Evolutionary conservation across 2,113 vertebrate species (phyloP).

Genomic region (Montifringilla adamsi): DNA sequence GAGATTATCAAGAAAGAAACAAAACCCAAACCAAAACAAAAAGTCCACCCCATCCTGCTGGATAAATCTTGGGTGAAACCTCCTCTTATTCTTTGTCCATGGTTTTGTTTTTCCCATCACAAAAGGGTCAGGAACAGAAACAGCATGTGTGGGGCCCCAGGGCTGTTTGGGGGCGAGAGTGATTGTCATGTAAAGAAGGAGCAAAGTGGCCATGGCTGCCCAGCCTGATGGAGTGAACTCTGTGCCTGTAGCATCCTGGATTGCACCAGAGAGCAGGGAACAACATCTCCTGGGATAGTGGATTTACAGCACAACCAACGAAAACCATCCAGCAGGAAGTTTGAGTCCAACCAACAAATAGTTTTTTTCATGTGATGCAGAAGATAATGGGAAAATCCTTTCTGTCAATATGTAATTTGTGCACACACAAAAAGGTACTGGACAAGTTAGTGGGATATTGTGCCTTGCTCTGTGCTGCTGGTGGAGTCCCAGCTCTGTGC

Average conservation of each 20-base stretch:
- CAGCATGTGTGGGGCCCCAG: accelerated
- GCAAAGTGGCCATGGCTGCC: background rate
- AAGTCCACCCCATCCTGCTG: background rate
- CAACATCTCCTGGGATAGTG: accelerated
- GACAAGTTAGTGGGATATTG: background rate
- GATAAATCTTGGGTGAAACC: background rate
- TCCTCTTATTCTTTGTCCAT: background rate
- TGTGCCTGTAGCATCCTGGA: accelerated
- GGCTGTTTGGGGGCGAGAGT: accelerated
- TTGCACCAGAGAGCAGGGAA: background rate
- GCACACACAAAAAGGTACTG: accelerated
- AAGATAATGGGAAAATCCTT: background rate
- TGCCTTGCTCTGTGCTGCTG: accelerated
- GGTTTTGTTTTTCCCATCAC: slow-evolving; percentile 19
- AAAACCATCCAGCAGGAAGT: background rate
- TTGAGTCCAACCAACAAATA: background rate
- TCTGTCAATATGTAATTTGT: background rate
- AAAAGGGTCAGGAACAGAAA: background rate
- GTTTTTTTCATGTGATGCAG: background rate
- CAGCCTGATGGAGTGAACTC: background rate
- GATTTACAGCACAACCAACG: accelerated
- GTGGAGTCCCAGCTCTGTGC: background rate
- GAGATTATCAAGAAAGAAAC: slow-evolving; percentile 11
- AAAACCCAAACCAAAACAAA: background rate
- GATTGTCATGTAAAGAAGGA: background rate